Percentiles rank a stretch among this genome's conserved stretches.
Evolutionary conservation across 2,888 invertebrate genomes (phyloP).

Genomic region (Philopedon plagiatum): DNA sequence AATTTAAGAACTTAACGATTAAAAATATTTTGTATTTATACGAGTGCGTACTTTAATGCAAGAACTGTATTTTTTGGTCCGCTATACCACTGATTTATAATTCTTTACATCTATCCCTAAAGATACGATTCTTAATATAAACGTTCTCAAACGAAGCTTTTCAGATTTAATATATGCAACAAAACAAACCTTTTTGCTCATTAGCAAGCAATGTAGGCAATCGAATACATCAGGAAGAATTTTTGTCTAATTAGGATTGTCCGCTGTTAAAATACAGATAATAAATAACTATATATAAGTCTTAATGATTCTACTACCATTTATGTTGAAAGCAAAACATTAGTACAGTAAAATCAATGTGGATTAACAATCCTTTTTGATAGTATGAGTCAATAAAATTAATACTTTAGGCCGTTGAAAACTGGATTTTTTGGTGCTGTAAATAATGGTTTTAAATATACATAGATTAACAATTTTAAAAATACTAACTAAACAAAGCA

Average conservation of each 20-base stretch:
- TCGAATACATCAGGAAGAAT: not conserved
- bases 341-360: not conserved
- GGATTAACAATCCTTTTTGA: not conserved
- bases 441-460: too few species aligned
- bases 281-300: not conserved
- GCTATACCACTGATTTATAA: too few species aligned
- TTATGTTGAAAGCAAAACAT: not conserved
- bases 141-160: too few species aligned
- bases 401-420: not conserved
- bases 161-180: not conserved
- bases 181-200: not conserved
- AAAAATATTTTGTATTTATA: too few species aligned
- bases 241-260: not conserved
- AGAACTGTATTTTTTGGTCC: too few species aligned
- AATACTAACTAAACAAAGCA: too few species aligned
- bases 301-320: not conserved
- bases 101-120: too few species aligned
- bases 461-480: too few species aligned
- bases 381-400: not conserved
- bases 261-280: not conserved
- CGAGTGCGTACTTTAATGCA: too few species aligned
- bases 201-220: not conserved
- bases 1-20: too few species aligned
- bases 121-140: too few species aligned
- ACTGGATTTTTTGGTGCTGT: too few species aligned